phyloP scores from a whole-genome alignment of 1,140 invertebrate species.

The Camponotus floridanus region DNA sequence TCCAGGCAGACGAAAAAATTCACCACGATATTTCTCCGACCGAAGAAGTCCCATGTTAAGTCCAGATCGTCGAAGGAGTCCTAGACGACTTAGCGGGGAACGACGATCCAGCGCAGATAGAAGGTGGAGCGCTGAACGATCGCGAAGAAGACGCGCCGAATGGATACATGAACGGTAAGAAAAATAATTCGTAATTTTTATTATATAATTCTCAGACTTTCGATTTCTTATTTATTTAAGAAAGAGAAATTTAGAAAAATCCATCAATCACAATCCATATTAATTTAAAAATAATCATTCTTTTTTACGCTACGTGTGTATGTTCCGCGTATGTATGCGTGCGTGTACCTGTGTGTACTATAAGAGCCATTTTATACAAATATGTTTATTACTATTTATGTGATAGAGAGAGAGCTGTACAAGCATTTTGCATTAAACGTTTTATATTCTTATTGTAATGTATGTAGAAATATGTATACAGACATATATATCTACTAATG shows the following conservation, averaged over 20 bases:
- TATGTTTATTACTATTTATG: conserved; percentile 2
- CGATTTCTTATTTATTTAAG: neutral
- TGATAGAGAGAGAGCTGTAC: neutral
- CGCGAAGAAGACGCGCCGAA: conserved; percentile 77
- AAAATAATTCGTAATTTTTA: conserved; percentile 55
- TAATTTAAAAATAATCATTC: neutral
- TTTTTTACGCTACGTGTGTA: neutral
- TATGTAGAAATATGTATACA: conserved; percentile 11
- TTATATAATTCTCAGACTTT: neutral
- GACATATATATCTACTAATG: neutral
- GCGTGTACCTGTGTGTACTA: neutral
- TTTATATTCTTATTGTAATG: conserved; percentile 28
- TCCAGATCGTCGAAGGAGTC: conserved; percentile 77
- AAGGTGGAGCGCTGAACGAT: conserved; percentile 76
- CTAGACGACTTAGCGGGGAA: conserved; percentile 76
- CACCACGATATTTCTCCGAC: conserved; percentile 68
- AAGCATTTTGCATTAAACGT: neutral
- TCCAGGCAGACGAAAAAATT: conserved; percentile 70
- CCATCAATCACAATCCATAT: too few relatives aligned
- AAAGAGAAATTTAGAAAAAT: conserved; percentile 1
- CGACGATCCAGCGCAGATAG: conserved; percentile 77
- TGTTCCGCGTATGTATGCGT: too few relatives aligned
- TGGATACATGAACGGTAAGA: conserved; percentile 81
- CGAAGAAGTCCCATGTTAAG: conserved; percentile 77
- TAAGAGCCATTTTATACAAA: conserved; percentile 10